Evolutionary conservation across 2,797 vertebrate genomes (phyloP).

Genomic region (Trematomus bernacchii): DNA sequence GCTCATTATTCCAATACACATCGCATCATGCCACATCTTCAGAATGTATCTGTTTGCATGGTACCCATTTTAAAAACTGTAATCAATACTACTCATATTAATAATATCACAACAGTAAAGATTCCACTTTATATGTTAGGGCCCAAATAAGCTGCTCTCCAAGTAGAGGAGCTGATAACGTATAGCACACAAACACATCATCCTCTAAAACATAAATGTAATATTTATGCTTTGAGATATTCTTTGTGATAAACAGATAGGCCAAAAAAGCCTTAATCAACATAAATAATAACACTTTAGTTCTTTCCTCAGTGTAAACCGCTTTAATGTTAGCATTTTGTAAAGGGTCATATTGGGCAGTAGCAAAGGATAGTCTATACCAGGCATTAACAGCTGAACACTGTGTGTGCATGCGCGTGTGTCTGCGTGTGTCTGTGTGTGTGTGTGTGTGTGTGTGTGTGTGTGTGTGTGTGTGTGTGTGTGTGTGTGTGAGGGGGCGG

Average conservation of each 20-base stretch:
- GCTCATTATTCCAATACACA: no score
- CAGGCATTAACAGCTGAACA: constrained; percentile 42
- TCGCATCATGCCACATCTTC: no score
- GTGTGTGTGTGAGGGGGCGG: constrained; percentile 64
- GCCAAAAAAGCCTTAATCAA: neutral
- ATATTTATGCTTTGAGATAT: neutral
- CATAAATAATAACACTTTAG: neutral
- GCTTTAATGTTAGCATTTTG: constrained; percentile 1
- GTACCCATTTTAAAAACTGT: no score
- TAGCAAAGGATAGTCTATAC: constrained; percentile 38
- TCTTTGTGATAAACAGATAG: neutral
- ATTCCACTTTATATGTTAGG: no score
- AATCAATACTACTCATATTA: neutral
- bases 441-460: constrained; percentile 40
- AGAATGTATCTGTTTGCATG: no score
- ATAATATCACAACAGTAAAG: no score
- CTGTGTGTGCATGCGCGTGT: constrained; percentile 13
- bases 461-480: constrained; percentile 20
- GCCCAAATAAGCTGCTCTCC: no score
- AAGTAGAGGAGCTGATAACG: neutral
- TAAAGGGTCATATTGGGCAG: constrained; percentile 21
- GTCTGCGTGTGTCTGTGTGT: constrained; percentile 19
- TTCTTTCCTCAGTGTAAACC: neutral
- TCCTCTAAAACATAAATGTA: neutral
- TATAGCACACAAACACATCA: no score